Percentiles rank a stretch among this genome's conserved stretches.
phyloP scores from a whole-genome alignment of 2,888 invertebrate genomes.

The Pogonocherus hispidulus region DNA sequence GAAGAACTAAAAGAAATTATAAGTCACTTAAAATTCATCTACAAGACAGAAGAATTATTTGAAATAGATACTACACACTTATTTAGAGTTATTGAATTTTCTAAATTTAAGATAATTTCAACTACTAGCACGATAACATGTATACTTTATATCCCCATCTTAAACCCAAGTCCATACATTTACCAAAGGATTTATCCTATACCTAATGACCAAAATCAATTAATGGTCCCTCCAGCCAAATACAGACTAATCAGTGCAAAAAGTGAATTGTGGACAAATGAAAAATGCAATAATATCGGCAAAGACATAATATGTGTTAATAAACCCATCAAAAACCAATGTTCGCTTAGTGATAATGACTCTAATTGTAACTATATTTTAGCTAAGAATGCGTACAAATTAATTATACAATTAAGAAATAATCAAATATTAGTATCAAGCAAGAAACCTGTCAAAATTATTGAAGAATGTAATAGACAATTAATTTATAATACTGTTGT shows the following conservation, averaged over 20 bases:
- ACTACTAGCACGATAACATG: background rate
- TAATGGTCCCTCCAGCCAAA: background rate
- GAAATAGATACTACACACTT: background rate
- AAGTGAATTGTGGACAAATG: background rate
- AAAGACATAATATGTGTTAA: background rate
- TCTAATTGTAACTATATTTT: background rate
- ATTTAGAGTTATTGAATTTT: background rate
- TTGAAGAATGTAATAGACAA: background rate
- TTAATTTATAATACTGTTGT: no score
- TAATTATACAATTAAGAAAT: background rate
- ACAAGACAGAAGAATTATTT: background rate
- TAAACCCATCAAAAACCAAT: background rate
- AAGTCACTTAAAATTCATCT: background rate
- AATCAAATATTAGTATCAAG: background rate
- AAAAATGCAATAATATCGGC: no score
- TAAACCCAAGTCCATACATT: background rate
- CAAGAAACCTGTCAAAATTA: background rate
- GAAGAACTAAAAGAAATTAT: background rate
- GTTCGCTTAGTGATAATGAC: background rate
- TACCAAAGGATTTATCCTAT: background rate
- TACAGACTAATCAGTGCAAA: background rate
- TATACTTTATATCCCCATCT: background rate
- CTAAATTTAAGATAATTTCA: background rate
- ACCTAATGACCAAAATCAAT: background rate
- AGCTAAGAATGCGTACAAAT: background rate